These are phyloP conservation scores for Drosophila arizonae DNA, from an alignment of 1,140 invertebrate genomes.

Conservation along the genomic window DNA sequence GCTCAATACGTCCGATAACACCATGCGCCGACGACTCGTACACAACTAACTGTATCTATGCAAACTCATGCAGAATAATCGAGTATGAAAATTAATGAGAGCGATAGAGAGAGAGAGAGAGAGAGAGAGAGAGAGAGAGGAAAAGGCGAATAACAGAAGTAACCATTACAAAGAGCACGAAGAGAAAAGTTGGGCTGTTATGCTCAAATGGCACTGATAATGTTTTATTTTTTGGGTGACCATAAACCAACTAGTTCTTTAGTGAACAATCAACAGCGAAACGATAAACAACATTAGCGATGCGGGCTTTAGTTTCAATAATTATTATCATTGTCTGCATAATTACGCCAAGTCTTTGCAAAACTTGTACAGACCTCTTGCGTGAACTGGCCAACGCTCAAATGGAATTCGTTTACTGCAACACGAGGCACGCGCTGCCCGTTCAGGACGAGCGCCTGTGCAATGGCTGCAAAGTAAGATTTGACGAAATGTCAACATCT, in stretches of 20 bases:
- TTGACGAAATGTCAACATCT: not conserved
- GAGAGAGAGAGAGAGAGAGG: not conserved
- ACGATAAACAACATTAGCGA: not conserved
- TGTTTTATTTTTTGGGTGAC: not conserved
- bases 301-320: not conserved
- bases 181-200: slow-evolving; percentile 12
- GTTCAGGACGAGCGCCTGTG: slow-evolving; percentile 44
- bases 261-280: not conserved
- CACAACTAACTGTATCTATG: slow-evolving; percentile 46
- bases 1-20: not conserved
- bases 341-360: not conserved
- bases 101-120: not conserved
- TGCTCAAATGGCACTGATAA: slow-evolving; percentile 29
- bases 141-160: slow-evolving; percentile 2
- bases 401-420: slow-evolving; percentile 57
- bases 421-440: slow-evolving; percentile 61
- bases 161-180: not conserved
- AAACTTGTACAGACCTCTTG: slow-evolving; percentile 16
- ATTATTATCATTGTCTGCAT: not conserved
- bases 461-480: slow-evolving; percentile 34
- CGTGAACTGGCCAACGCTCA: slow-evolving; percentile 51
- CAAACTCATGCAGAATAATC: slow-evolving; percentile 23
- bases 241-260: not conserved
- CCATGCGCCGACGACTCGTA: slow-evolving; percentile 31
- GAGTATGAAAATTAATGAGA: slow-evolving; percentile 5